Evolutionary conservation across 2,113 vertebrate species (phyloP).

Genomic region (Xyrauchen texanus): DNA sequence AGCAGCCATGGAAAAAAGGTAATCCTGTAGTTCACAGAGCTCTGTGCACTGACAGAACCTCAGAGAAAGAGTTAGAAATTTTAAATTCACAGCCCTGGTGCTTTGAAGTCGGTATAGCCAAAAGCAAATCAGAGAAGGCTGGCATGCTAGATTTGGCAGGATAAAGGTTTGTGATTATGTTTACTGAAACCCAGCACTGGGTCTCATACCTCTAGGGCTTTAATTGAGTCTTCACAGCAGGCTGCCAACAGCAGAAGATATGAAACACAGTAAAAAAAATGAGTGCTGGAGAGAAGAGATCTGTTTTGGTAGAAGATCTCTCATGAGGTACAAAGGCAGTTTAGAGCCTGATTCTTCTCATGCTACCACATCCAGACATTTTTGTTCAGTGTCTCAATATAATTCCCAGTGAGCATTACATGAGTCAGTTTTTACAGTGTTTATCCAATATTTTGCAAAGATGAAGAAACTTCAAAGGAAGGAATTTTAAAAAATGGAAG

Average conservation of each 20-base stretch:
- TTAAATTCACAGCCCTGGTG: background rate
- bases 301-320: slow-evolving; percentile 4
- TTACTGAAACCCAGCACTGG: slow-evolving; percentile 15
- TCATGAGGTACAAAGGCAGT: background rate
- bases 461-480: no score
- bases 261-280: slow-evolving; percentile 17
- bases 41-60: background rate
- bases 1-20: background rate
- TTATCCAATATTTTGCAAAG: no score
- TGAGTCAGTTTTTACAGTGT: background rate
- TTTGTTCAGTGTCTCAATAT: background rate
- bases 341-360: background rate
- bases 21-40: slow-evolving; percentile 26
- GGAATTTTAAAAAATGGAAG: no score
- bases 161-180: slow-evolving; percentile 32
- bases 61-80: slow-evolving; percentile 14
- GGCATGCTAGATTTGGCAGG: slow-evolving; percentile 34
- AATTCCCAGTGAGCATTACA: background rate
- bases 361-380: background rate
- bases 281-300: slow-evolving; percentile 9
- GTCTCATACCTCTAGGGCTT: background rate
- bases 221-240: slow-evolving; percentile 22
- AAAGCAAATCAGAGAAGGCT: slow-evolving; percentile 31
- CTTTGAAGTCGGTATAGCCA: slow-evolving; percentile 26
- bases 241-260: background rate